phyloP scores from a whole-genome alignment of 2,797 vertebrate genomes.

The Scyliorhinus canicula region DNA sequence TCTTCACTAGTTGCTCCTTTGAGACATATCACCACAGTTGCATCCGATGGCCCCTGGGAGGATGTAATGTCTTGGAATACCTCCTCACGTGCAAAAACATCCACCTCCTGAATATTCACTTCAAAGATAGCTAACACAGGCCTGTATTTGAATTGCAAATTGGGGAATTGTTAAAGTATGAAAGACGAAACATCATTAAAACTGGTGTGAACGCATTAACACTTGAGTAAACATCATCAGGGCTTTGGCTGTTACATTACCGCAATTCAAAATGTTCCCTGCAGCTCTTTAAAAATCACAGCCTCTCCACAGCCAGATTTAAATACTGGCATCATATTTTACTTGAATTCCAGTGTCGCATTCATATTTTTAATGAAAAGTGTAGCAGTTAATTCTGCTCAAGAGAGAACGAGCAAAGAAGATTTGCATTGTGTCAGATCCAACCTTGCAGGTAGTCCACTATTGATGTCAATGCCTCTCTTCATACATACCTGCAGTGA shows the following conservation, averaged over 20 bases:
- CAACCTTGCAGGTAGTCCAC: neutral
- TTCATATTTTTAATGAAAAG: neutral
- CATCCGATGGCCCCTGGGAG: conserved; percentile 65
- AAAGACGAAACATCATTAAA: neutral
- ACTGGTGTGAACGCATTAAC: neutral
- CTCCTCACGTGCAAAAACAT: conserved; percentile 56
- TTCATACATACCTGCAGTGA: neutral
- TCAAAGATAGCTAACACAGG: conserved; percentile 68
- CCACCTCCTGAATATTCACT: conserved; percentile 65
- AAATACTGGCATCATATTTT: neutral
- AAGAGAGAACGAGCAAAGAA: neutral
- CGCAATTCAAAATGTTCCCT: neutral
- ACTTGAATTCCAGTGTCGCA: neutral
- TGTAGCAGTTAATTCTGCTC: neutral
- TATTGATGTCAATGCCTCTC: neutral
- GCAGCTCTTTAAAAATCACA: neutral
- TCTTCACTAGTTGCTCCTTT: conserved; percentile 55
- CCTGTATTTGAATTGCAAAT: conserved; percentile 46
- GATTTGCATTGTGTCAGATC: neutral
- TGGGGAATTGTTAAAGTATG: neutral
- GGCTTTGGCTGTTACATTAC: neutral
- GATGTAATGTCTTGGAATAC: conserved; percentile 67
- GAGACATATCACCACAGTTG: conserved; percentile 60
- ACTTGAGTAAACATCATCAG: neutral
- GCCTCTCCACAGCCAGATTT: neutral